These are phyloP conservation scores for Syngnathoides biaculeatus DNA, from an alignment of 2,113 vertebrate genomes.

Conservation along the genomic window DNA sequence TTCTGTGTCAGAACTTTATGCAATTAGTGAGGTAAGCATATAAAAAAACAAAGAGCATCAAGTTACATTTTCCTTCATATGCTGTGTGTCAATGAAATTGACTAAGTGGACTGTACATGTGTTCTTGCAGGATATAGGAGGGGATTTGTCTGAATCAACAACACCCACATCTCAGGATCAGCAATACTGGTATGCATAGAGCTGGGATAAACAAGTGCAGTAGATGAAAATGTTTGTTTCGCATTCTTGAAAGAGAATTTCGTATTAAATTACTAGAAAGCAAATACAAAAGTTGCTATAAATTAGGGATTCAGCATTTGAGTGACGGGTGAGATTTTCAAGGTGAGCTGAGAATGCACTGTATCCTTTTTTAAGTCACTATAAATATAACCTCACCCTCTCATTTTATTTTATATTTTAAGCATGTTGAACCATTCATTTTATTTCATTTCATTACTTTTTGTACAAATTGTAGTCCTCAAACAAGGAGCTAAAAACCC, in stretches of 20 bases:
- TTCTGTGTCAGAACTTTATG: conserved; percentile 35
- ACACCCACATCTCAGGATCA: conserved; percentile 49
- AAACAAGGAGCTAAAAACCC: not conserved
- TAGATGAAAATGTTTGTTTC: not conserved
- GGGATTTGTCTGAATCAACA: conserved; percentile 29
- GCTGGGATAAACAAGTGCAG: not conserved
- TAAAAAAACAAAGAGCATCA: not conserved
- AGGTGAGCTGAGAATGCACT: not conserved
- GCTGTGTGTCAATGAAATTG: not conserved
- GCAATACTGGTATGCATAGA: conserved; percentile 50
- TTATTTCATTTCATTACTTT: not conserved
- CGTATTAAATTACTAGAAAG: not conserved
- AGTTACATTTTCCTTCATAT: not conserved
- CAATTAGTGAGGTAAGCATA: conserved; percentile 51
- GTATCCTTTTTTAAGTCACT: not conserved
- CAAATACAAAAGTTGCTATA: not conserved
- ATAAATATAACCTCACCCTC: no score
- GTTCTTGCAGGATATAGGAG: conserved; percentile 62
- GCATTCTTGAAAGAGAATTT: not conserved
- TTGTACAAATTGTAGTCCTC: not conserved
- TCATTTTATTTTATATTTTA: not conserved
- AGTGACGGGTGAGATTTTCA: not conserved
- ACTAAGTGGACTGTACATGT: not conserved
- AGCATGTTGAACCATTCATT: not conserved
- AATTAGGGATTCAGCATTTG: not conserved